These are phyloP conservation scores for Paelopatides confundens DNA, from an alignment of 53 echinoderm and acorn worm species.

Conservation along the genomic window DNA sequence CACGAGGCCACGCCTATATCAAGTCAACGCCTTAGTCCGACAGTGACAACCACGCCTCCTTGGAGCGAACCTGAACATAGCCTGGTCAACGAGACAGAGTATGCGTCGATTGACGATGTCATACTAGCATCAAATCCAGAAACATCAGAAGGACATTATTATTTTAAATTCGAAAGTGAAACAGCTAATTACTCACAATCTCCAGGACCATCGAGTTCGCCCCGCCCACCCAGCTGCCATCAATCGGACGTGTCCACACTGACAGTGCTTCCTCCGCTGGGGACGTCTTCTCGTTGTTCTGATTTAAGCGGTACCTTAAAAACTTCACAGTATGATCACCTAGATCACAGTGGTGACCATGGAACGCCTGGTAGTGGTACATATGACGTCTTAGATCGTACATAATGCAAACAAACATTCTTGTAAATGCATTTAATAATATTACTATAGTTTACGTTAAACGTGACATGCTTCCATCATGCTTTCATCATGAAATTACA, in stretches of 20 bases:
- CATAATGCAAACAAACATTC: background rate
- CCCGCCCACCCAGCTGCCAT: background rate
- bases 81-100: background rate
- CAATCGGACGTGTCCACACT: background rate
- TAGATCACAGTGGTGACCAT: background rate
- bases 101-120: background rate
- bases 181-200: background rate
- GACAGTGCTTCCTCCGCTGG: background rate
- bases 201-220: background rate
- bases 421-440: too few relatives aligned
- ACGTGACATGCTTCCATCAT: too few relatives aligned
- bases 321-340: conserved; percentile 7
- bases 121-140: background rate
- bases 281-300: background rate
- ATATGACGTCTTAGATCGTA: background rate
- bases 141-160: background rate
- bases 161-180: background rate
- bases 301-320: background rate
- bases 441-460: too few relatives aligned
- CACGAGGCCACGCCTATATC: background rate
- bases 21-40: background rate
- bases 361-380: background rate
- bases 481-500: too few relatives aligned
- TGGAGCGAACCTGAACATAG: background rate
- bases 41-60: background rate